These are phyloP conservation scores for Fregata magnificens DNA, from an alignment of 2,113 vertebrate species.

Conservation along the genomic window DNA sequence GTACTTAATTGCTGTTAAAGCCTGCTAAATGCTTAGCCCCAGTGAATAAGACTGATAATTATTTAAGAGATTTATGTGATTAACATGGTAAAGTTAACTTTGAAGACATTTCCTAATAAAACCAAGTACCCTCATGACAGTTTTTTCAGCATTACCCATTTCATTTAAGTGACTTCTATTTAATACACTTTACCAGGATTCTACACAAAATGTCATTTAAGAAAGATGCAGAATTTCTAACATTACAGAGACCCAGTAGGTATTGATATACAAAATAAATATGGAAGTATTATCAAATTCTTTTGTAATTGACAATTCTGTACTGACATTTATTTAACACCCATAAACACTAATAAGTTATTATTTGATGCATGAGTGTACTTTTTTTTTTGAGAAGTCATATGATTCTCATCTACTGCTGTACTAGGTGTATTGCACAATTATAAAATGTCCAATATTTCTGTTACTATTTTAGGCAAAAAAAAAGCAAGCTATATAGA, in stretches of 20 bases:
- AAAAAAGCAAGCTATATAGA: not conserved
- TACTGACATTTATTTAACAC: not conserved
- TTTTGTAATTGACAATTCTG: not conserved
- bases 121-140: not conserved
- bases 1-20: not conserved
- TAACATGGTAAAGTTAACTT: constrained; percentile 29
- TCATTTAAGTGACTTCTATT: not conserved
- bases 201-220: not conserved
- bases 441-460: not conserved
- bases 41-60: not conserved
- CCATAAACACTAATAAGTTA: not conserved
- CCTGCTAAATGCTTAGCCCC: constrained; percentile 1
- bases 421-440: not conserved
- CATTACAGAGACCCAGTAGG: not conserved
- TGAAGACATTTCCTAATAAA: constrained; percentile 27
- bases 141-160: not conserved
- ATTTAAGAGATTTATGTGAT: constrained; percentile 34
- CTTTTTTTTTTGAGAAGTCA: not conserved
- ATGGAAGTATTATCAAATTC: not conserved
- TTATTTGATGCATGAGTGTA: not conserved
- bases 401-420: not conserved
- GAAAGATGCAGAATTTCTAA: not conserved
- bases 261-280: not conserved
- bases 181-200: not conserved
- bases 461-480: not conserved